These are phyloP conservation scores for Pipa parva DNA, from an alignment of 2,113 vertebrate genomes.

Conservation along the genomic window DNA sequence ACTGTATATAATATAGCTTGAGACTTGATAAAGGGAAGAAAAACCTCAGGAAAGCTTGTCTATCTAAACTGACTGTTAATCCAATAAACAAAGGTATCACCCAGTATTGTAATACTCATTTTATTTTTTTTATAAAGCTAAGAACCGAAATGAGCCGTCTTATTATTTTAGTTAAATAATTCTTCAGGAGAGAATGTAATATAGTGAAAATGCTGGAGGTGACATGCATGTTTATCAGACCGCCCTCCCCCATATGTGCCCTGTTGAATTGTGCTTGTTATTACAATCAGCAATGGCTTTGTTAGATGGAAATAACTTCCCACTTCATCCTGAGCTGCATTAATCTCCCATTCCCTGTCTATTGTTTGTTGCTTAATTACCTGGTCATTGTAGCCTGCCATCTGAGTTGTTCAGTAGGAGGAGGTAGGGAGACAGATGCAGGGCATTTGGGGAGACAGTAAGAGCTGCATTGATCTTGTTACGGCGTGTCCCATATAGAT, in stretches of 20 bases:
- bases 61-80: too few relatives aligned
- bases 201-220: neutral
- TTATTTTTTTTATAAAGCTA: too few relatives aligned
- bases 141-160: too few relatives aligned
- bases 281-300: constrained; percentile 62
- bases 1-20: too few relatives aligned
- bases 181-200: neutral
- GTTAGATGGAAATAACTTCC: constrained; percentile 68
- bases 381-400: constrained; percentile 47
- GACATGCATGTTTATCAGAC: constrained; percentile 52
- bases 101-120: too few relatives aligned
- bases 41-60: too few relatives aligned
- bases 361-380: constrained; percentile 70
- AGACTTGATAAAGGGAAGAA: too few relatives aligned
- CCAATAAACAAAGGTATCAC: too few relatives aligned
- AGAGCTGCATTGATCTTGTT: constrained; percentile 28
- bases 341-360: constrained; percentile 68
- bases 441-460: constrained; percentile 12
- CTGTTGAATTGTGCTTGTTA: constrained; percentile 53
- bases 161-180: too few relatives aligned
- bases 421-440: neutral
- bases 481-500: constrained; percentile 23
- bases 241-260: constrained; percentile 45
- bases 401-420: constrained; percentile 27
- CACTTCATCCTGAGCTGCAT: constrained; percentile 46